Evolutionary conservation across 1,140 invertebrate species (phyloP), one percentile per base, ranked within the genome.

Genomic region (Euura saliciscinereae): DNA sequence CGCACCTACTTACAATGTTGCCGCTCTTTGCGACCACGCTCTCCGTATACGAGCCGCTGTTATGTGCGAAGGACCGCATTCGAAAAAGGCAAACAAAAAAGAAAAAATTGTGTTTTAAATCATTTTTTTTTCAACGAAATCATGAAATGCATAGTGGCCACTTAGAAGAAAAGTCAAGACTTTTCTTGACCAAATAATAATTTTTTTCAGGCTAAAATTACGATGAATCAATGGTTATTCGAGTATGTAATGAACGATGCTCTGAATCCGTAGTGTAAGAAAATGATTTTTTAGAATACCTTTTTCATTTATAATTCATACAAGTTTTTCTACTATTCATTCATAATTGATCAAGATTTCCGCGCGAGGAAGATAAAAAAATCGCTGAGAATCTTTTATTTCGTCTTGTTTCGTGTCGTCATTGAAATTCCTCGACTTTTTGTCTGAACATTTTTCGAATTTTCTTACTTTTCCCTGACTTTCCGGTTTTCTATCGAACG

Each of bases 1-100:
- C 51, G 66, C 44, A 73, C 73, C 70, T 44, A 66, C 74, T 74
- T 82, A 82, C 82, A 83, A 82, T 82, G 82, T 83, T 83, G 82
- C 81, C 80, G 80, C 77, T 76, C 79, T 76, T 69, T 71, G 71
- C 65, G 44, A 67, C 46, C 68, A 13, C 64, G 69, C 73, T 68
- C 70, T 74, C 74, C 66, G 77, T 72, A 71, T 59, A 59, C 51
- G 13, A 59, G 51, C 51, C 10, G 51, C 13, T 28, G 28, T 28
- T 28, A 28, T 28, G 28, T 28, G 28, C 51, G 51, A 8, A n/a
- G 51, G 51, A n/a, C 51, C 51, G 10, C 51, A 28, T 59, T 59
- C 51, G 51, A 59, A n/a, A 51, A 2, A 51, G n/a, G 46, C 7
- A 2, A 2, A 51, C 2, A 51, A 51, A 2, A 51, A 51, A 51